phyloP scores from a whole-genome alignment of 92 coral and sea anemone genomes.

The Heliopora coerulea region DNA sequence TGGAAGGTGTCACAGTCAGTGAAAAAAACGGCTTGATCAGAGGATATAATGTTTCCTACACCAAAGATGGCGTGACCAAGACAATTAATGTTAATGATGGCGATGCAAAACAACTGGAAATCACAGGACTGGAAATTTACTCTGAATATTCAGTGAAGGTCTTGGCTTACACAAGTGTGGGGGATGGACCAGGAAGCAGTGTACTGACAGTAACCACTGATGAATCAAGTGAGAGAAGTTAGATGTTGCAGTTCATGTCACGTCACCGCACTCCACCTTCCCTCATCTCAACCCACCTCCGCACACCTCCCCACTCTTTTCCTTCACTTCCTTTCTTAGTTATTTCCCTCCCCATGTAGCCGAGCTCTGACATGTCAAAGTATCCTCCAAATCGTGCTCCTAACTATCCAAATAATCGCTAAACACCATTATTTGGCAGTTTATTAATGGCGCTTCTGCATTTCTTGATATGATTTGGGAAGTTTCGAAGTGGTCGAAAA shows the following conservation, averaged over 20 bases:
- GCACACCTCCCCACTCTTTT: background rate
- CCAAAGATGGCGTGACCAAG: conserved; percentile 1
- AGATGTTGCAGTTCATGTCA: too few relatives aligned
- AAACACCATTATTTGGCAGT: too few relatives aligned
- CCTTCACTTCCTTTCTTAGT: too few relatives aligned
- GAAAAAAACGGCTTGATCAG: conserved; percentile 65
- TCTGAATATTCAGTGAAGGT: conserved; percentile 48
- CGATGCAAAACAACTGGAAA: conserved; percentile 25
- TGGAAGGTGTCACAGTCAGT: conserved; percentile 59
- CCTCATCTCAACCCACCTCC: background rate
- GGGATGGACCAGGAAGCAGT: conserved; percentile 50
- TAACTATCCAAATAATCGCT: too few relatives aligned
- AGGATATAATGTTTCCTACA: conserved; percentile 56
- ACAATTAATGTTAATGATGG: conserved; percentile 14
- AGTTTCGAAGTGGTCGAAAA: too few relatives aligned
- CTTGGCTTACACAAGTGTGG: conserved; percentile 61
- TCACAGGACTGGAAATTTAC: conserved; percentile 55
- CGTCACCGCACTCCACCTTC: background rate
- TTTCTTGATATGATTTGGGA: too few relatives aligned
- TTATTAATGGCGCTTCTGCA: too few relatives aligned
- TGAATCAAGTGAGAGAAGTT: conserved; percentile 22
- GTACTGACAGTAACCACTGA: conserved; percentile 2
- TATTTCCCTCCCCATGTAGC: too few relatives aligned
- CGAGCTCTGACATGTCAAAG: too few relatives aligned
- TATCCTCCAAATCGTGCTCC: too few relatives aligned